A percentile compares a stretch with the other conserved stretches of the same genome.
Evolutionary conservation across 1,140 invertebrate species (phyloP).

Genomic region (Drosophila leontia): DNA sequence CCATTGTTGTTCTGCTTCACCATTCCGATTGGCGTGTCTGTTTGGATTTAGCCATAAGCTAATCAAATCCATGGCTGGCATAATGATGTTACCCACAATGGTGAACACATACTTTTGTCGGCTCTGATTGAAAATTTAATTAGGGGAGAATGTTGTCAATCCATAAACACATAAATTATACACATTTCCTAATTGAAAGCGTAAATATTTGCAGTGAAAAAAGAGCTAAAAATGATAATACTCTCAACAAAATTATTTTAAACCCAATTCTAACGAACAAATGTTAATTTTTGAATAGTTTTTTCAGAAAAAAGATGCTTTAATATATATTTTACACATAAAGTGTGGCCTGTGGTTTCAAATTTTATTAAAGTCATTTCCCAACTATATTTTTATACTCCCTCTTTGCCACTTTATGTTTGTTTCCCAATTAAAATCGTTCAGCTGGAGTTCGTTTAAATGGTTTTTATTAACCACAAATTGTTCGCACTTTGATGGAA

Average conservation of each 20-base stretch:
- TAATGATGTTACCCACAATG: constrained; percentile 54
- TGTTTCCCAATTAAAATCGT: constrained; percentile 12
- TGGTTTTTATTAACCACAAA: constrained; percentile 53
- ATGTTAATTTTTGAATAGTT: neutral
- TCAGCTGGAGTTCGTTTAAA: constrained; percentile 2
- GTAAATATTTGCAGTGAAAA: neutral
- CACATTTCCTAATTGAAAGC: neutral
- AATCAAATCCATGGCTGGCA: constrained; percentile 76
- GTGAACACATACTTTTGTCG: constrained; percentile 27
- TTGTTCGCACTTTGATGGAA: constrained; percentile 38
- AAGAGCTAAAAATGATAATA: neutral
- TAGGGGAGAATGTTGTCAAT: constrained; percentile 34
- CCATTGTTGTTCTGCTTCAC: constrained; percentile 48
- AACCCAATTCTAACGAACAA: neutral
- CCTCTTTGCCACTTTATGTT: neutral
- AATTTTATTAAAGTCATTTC: neutral
- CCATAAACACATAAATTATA: neutral
- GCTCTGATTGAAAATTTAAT: constrained; percentile 63
- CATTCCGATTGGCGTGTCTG: constrained; percentile 59
- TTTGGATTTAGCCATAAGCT: constrained; percentile 77
- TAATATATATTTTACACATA: neutral
- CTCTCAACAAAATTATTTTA: neutral
- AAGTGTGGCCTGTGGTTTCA: neutral
- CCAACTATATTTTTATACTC: neutral
- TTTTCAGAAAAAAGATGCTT: too few relatives aligned